Evolutionary conservation across 2,113 vertebrate genomes (phyloP).

Genomic region (Osmerus mordax): DNA sequence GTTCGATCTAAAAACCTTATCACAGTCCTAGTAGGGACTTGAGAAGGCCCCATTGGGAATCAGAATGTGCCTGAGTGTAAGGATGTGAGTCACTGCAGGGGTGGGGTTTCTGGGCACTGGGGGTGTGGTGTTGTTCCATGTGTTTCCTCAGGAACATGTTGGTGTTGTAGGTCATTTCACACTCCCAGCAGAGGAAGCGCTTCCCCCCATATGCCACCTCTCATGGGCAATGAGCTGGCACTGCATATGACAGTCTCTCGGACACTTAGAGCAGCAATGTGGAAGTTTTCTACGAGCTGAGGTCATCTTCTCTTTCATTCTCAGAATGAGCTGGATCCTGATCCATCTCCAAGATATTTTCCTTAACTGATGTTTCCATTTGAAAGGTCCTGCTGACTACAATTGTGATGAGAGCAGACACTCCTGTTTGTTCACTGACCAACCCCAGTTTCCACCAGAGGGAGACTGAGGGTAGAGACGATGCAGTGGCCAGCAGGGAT

Average conservation of each 20-base stretch:
- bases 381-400: not conserved
- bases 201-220: slow-evolving; percentile 2
- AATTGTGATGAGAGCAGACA: no score
- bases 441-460: no score
- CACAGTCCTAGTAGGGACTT: not conserved
- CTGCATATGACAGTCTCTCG: not conserved
- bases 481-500: no score
- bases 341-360: not conserved
- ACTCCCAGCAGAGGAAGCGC: slow-evolving; percentile 9
- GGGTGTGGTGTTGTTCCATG: not conserved
- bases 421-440: no score
- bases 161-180: not conserved
- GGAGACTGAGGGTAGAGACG: no score
- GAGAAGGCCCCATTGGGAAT: not conserved
- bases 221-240: not conserved
- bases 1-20: not conserved
- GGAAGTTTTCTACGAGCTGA: not conserved
- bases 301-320: not conserved
- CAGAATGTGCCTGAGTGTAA: not conserved
- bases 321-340: not conserved
- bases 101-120: not conserved
- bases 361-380: not conserved
- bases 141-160: not conserved
- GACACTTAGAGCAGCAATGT: not conserved
- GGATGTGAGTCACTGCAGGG: no score